Evolutionary conservation across 2,797 vertebrate genomes (phyloP).

Genomic region (Zenarchopterus dispar): DNA sequence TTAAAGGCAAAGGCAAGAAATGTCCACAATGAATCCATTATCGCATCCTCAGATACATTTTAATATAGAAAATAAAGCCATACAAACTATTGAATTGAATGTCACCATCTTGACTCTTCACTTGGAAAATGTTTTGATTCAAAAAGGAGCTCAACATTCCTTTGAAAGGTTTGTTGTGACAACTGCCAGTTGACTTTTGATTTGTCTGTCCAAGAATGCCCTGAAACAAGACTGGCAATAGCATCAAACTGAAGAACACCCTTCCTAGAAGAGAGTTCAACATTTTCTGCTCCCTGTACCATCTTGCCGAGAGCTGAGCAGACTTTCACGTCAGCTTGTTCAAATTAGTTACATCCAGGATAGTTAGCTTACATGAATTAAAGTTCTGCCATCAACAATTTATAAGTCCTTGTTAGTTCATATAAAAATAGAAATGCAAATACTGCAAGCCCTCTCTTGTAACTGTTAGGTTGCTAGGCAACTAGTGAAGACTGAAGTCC

Average conservation of each 20-base stretch:
- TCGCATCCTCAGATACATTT: conserved; percentile 25
- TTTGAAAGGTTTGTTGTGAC: background rate
- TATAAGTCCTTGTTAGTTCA: background rate
- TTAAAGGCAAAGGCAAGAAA: conserved; percentile 22
- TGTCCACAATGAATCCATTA: conserved; percentile 19
- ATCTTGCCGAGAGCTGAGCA: too few species aligned
- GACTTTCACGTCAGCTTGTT: too few species aligned
- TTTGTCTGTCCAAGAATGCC: too few species aligned
- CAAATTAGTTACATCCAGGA: conserved; percentile 1
- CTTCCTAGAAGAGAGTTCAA: too few species aligned
- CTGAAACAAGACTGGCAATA: too few species aligned
- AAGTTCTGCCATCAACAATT: background rate
- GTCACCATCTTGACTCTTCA: conserved; percentile 10
- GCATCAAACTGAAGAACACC: too few species aligned
- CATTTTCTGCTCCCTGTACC: too few species aligned
- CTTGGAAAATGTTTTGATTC: background rate
- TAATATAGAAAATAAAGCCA: conserved; percentile 29
- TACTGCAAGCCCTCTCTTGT: background rate
- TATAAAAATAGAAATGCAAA: background rate
- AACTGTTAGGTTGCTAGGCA: conserved; percentile 7
- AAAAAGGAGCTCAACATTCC: conserved; percentile 4
- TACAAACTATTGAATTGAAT: conserved; percentile 13
- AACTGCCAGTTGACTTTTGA: conserved; percentile 4
- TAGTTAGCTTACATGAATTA: background rate
- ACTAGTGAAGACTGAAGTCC: conserved; percentile 5